Conservation (phyloP, 2,888 invertebrate genomes). For the Conistra vaccinii region DNA sequence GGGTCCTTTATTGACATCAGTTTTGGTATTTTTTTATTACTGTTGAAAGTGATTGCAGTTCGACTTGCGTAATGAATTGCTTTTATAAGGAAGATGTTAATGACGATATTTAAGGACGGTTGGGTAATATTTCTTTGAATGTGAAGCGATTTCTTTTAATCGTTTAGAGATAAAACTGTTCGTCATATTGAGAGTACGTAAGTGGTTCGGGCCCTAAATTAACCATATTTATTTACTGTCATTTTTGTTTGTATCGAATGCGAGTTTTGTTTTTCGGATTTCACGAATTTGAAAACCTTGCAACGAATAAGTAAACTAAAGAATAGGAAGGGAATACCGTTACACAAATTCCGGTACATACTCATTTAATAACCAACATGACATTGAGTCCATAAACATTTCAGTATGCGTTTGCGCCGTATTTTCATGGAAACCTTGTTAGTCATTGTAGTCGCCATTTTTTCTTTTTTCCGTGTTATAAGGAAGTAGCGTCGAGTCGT, state of each 20-base stretch:
- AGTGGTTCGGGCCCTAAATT: conserved; percentile 8
- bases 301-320: neutral
- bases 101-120: conserved; percentile 71
- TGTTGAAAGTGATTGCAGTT: conserved; percentile 86
- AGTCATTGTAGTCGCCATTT: conserved; percentile 75
- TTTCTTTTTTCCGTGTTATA: conserved; percentile 76
- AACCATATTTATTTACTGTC: neutral
- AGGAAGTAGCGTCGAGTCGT: conserved; percentile 76
- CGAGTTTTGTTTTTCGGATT: neutral
- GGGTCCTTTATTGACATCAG: conserved; percentile 69
- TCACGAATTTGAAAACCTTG: neutral
- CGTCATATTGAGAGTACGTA: conserved; percentile 11
- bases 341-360: conserved; percentile 10
- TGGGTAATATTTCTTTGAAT: conserved; percentile 49
- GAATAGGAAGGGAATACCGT: conserved; percentile 10
- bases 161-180: conserved; percentile 16
- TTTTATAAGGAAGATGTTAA: conserved; percentile 79
- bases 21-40: conserved; percentile 79
- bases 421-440: conserved; percentile 78
- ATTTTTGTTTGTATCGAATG: neutral
- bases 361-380: conserved; percentile 32
- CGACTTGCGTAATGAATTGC: conserved; percentile 76
- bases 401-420: conserved; percentile 59
- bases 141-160: conserved; percentile 40
- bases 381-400: conserved; percentile 49